A percentile compares a stretch with the other conserved stretches of the same genome.
Conservation (phyloP, 2,113 vertebrate genomes). For the Oncorhynchus tshawytscha region DNA sequence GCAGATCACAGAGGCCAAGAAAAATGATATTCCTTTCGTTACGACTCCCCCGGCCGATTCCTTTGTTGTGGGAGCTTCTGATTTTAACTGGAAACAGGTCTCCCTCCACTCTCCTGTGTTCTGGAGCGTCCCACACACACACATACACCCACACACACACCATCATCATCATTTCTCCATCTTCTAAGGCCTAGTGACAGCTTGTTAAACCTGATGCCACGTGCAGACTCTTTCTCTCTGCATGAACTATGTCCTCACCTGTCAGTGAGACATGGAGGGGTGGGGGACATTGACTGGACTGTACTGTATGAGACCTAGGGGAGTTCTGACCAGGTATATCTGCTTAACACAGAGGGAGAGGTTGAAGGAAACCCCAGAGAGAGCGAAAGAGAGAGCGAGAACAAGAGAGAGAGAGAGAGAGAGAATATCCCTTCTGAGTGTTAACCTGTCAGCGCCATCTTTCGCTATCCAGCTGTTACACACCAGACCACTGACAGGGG, state of each 20-base stretch:
- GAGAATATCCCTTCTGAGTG: conserved; percentile 22
- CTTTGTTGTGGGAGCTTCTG: conserved; percentile 86
- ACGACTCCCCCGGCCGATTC: conserved; percentile 74
- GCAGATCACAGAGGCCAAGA: conserved; percentile 89
- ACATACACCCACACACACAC: background rate
- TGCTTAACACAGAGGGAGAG: conserved; percentile 27
- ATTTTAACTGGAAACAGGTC: conserved; percentile 91
- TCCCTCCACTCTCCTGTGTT: conserved; percentile 35
- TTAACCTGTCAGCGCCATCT: conserved; percentile 55
- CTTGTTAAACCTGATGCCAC: conserved; percentile 61
- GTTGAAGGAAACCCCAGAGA: background rate
- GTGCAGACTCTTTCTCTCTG: conserved; percentile 47
- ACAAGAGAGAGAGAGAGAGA: conserved; percentile 4
- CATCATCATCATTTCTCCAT: conserved; percentile 10
- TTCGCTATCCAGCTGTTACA: conserved; percentile 19
- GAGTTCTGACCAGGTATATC: conserved; percentile 17
- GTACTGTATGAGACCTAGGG: background rate
- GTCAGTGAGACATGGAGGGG: conserved; percentile 37
- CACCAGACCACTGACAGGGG: background rate
- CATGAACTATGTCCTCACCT: conserved; percentile 56
- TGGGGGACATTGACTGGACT: background rate
- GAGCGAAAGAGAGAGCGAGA: background rate
- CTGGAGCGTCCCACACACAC: conserved; percentile 29
- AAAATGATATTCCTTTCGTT: conserved; percentile 86
- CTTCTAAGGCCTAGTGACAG: conserved; percentile 56